phyloP scores from a whole-genome alignment of 2,113 vertebrate species.

The Xenus cinereus region DNA sequence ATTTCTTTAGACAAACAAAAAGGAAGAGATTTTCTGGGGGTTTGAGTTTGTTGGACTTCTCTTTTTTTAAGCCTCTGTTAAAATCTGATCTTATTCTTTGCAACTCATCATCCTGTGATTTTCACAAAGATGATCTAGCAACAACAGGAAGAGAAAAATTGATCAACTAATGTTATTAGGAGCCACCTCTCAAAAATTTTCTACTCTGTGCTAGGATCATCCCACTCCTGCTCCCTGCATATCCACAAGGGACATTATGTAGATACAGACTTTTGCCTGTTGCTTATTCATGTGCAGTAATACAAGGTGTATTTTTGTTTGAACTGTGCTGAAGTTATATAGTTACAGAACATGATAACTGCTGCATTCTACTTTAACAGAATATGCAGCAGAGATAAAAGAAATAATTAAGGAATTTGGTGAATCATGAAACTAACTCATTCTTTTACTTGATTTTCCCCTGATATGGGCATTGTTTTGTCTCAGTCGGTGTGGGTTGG shows the following conservation, averaged over 20 bases:
- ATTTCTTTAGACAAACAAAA: not conserved
- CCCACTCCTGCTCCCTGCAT: not conserved
- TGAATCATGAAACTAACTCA: not conserved
- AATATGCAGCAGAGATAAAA: not conserved
- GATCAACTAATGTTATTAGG: rapidly evolving
- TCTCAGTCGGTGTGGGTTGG: not conserved
- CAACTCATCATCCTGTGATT: not conserved
- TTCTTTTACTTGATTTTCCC: not conserved
- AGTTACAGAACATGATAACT: not conserved
- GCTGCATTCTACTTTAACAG: not conserved
- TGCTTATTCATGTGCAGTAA: not conserved
- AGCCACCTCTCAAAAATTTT: not conserved
- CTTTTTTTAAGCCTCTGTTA: not conserved
- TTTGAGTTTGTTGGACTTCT: not conserved
- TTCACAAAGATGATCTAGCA: not conserved
- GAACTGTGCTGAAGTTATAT: not conserved
- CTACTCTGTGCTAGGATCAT: not conserved
- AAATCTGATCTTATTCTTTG: not conserved
- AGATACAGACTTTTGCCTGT: not conserved
- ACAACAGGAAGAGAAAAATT: not conserved
- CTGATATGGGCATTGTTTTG: not conserved
- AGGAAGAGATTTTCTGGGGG: not conserved
- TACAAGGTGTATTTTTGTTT: not conserved
- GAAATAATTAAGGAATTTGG: not conserved
- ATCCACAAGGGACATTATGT: not conserved